Conservation (phyloP, 2,888 invertebrate genomes). For the Heliconius ismenius region DNA sequence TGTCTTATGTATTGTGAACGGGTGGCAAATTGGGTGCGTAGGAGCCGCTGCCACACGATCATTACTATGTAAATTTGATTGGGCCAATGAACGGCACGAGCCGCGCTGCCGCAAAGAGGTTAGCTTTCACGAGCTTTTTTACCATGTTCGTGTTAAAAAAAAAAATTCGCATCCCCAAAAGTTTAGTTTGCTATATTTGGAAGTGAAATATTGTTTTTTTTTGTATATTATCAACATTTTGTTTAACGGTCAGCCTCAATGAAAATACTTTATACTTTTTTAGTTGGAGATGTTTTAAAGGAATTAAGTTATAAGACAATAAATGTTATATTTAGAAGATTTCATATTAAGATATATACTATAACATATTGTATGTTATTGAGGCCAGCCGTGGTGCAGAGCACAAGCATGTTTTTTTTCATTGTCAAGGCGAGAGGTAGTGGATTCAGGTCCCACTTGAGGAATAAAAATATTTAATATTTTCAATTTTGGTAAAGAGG, state of each 20-base stretch:
- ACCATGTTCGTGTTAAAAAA: constrained; percentile 71
- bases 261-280: too few species aligned
- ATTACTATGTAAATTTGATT: constrained; percentile 82
- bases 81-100: constrained; percentile 75
- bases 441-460: too few species aligned
- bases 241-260: not conserved
- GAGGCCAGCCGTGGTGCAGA: too few species aligned
- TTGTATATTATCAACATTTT: constrained; percentile 28
- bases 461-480: too few species aligned
- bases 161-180: constrained; percentile 70
- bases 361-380: too few species aligned
- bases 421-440: too few species aligned
- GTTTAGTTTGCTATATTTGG: constrained; percentile 70
- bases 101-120: constrained; percentile 71
- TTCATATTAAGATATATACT: too few species aligned
- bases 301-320: too few species aligned
- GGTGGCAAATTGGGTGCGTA: constrained; percentile 41
- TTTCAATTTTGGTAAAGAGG: too few species aligned
- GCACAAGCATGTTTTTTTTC: too few species aligned
- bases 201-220: constrained; percentile 65
- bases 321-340: too few species aligned
- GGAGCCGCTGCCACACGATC: constrained; percentile 56
- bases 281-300: too few species aligned
- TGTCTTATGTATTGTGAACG: constrained; percentile 25
- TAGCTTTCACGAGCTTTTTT: constrained; percentile 69